phyloP scores from a whole-genome alignment of 1,140 invertebrate genomes.

The Schlechtendalia chinensis region DNA sequence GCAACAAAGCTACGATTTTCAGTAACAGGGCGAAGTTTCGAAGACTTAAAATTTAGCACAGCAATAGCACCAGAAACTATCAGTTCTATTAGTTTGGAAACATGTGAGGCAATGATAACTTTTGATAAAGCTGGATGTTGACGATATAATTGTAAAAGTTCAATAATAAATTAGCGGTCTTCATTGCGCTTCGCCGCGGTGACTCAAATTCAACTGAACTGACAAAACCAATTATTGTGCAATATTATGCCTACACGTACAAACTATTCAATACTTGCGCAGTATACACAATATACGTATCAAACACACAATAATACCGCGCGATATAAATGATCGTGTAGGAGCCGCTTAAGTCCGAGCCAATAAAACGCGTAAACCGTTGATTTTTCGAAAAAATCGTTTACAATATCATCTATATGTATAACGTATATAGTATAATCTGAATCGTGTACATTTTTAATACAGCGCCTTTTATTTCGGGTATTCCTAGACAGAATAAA shows the following conservation, averaged over 20 bases:
- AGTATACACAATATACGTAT: too few species aligned
- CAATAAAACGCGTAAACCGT: too few species aligned
- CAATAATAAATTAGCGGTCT: slow-evolving; percentile 26
- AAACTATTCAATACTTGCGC: slow-evolving; percentile 19
- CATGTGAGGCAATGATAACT: slow-evolving; percentile 10
- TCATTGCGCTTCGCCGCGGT: slow-evolving; percentile 12
- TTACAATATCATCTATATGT: too few species aligned
- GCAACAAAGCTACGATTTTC: too few species aligned
- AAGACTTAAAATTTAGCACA: too few species aligned
- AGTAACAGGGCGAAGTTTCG: too few species aligned
- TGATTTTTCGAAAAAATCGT: too few species aligned
- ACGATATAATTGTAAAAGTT: slow-evolving; percentile 24
- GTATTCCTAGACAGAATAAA: too few species aligned
- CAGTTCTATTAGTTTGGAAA: slow-evolving; percentile 13
- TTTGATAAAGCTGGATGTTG: background rate
- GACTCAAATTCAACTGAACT: slow-evolving; percentile 21
- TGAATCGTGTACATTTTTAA: too few species aligned
- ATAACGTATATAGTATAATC: too few species aligned
- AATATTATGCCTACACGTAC: slow-evolving; percentile 24
- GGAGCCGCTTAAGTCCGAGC: background rate
- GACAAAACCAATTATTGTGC: slow-evolving; percentile 17
- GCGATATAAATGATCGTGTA: slow-evolving; percentile 11
- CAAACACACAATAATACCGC: too few species aligned
- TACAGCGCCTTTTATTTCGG: too few species aligned
- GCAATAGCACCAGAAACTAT: slow-evolving; percentile 18